A percentile compares a stretch with the other conserved stretches of the same genome.
Conservation (phyloP, 37 sponge, comb jelly and placozoan genomes). For the Geodia barretti region DNA sequence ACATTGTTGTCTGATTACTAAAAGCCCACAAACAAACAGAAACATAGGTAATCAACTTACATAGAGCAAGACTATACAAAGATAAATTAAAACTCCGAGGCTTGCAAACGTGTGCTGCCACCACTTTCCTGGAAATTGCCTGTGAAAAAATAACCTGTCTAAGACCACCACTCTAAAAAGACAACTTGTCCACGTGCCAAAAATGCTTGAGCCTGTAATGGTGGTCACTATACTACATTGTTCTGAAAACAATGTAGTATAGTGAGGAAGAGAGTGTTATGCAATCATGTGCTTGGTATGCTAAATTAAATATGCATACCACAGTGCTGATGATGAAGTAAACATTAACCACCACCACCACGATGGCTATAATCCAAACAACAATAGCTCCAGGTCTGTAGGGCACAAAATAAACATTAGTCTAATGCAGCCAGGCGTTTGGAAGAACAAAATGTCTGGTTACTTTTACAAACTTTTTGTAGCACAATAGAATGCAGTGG, state of each 20-base stretch:
- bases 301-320: conserved; percentile 1
- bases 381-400: conserved; percentile 26
- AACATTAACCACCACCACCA: conserved; percentile 53
- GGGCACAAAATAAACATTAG: neutral
- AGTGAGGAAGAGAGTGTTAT: too few species aligned
- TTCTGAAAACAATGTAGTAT: too few species aligned
- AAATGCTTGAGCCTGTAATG: too few species aligned
- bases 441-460: too few species aligned
- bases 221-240: too few species aligned
- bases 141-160: too few species aligned
- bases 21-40: neutral
- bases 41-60: conserved; percentile 17
- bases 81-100: conserved; percentile 33
- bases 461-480: neutral
- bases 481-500: neutral
- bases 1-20: neutral
- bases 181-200: too few species aligned
- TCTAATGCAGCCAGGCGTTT: too few species aligned
- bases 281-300: too few species aligned
- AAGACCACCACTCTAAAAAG: too few species aligned
- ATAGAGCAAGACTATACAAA: conserved; percentile 17
- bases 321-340: conserved; percentile 55
- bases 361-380: conserved; percentile 51
- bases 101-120: conserved; percentile 19
- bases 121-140: conserved; percentile 19